phyloP scores from a whole-genome alignment of 30 jellyfish, hydroid and myxozoan species.

The Pseudorhiza aurosa region DNA sequence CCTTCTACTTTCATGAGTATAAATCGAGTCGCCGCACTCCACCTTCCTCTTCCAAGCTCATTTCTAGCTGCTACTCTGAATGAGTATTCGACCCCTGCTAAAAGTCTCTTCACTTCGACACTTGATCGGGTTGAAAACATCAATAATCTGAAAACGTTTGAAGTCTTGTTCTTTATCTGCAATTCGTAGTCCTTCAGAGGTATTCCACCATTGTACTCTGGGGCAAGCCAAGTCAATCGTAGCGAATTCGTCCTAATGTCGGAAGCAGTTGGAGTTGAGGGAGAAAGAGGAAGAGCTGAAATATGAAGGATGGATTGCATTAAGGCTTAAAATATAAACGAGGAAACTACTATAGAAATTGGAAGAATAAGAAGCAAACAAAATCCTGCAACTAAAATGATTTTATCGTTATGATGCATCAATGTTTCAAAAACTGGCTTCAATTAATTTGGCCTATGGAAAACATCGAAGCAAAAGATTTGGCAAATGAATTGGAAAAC shows the following conservation, averaged over 20 bases:
- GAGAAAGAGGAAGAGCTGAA: slow-evolving; percentile 79
- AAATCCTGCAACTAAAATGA: too few species aligned
- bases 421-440: too few species aligned
- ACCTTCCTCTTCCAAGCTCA: slow-evolving; percentile 71
- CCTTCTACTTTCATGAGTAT: slow-evolving; percentile 67
- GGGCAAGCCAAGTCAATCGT: slow-evolving; percentile 82
- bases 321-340: not conserved
- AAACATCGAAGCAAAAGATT: too few species aligned
- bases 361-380: too few species aligned
- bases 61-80: slow-evolving; percentile 86
- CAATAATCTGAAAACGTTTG: slow-evolving; percentile 6
- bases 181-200: slow-evolving; percentile 63
- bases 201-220: slow-evolving; percentile 87
- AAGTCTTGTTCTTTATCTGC: slow-evolving; percentile 70
- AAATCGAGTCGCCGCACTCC: slow-evolving; percentile 69
- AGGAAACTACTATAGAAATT: too few species aligned
- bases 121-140: slow-evolving; percentile 33
- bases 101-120: slow-evolving; percentile 42
- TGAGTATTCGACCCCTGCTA: slow-evolving; percentile 73
- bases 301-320: not conserved
- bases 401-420: not conserved
- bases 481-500: too few species aligned
- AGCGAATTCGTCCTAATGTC: slow-evolving; percentile 65
- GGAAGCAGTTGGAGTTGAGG: slow-evolving; percentile 79
- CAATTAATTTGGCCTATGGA: too few species aligned